Evolutionary conservation across 1,140 invertebrate genomes (phyloP).

Genomic region (Tetragonula clypearis): DNA sequence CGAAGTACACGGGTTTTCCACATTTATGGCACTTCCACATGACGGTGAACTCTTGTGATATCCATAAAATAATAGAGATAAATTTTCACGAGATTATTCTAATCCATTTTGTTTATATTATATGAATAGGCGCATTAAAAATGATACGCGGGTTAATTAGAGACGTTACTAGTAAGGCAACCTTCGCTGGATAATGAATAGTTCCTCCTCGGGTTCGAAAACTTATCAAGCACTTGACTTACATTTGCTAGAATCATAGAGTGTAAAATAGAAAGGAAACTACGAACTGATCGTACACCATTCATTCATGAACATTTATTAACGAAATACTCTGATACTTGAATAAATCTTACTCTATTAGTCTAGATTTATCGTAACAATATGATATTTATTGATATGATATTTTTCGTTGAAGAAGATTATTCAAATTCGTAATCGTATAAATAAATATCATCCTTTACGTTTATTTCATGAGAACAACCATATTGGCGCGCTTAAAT

Average conservation of each 20-base stretch:
- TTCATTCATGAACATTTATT: neutral
- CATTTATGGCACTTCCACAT: conserved; percentile 96
- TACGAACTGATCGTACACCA: neutral
- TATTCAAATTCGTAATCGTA: neutral
- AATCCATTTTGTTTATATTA: conserved; percentile 66
- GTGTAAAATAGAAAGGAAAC: conserved; percentile 7
- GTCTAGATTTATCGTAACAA: no score
- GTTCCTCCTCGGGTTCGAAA: conserved; percentile 27
- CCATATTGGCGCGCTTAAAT: conserved; percentile 3
- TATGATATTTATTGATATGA: neutral
- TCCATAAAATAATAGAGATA: conserved; percentile 23
- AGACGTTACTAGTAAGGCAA: conserved; percentile 58
- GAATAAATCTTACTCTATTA: neutral
- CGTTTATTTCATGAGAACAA: neutral
- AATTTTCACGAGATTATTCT: conserved; percentile 24
- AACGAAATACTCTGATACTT: neutral
- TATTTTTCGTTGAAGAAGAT: neutral
- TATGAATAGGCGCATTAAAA: conserved; percentile 43
- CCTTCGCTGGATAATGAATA: conserved; percentile 34
- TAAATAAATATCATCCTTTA: neutral
- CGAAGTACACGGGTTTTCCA: conserved; percentile 93
- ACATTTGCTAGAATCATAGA: conserved; percentile 18
- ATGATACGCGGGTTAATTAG: conserved; percentile 61
- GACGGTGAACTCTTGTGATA: conserved; percentile 35
- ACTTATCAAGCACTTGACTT: conserved; percentile 40